A percentile compares a stretch with the other conserved stretches of the same genome.
Evolutionary conservation across 2,888 invertebrate species (phyloP).

Genomic region (Hydroisotoma schaefferi): DNA sequence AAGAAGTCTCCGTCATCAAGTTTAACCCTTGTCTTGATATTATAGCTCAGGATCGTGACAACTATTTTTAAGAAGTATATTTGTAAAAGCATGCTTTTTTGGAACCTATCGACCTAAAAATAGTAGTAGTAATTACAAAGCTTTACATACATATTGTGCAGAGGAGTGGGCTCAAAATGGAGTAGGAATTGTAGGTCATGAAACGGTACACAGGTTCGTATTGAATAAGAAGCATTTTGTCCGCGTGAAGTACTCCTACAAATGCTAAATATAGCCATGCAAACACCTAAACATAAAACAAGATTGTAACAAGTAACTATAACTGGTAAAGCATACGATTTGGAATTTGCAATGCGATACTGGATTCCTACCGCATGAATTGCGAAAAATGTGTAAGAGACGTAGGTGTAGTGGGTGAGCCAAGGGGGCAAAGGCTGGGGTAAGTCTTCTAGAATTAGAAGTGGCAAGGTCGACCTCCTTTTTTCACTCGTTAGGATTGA

Average conservation of each 20-base stretch:
- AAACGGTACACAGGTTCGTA: conserved; percentile 10
- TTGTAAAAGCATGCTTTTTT: background rate
- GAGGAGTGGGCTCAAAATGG: conserved; percentile 15
- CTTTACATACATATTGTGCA: conserved; percentile 7
- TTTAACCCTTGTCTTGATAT: conserved; percentile 2
- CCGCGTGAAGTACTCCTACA: background rate
- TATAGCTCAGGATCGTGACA: conserved; percentile 3
- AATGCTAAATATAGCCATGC: background rate
- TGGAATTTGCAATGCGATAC: background rate
- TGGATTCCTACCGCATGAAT: background rate
- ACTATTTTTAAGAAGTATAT: background rate
- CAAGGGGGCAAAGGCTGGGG: background rate
- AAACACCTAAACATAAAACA: background rate
- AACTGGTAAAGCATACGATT: background rate
- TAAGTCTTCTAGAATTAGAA: background rate
- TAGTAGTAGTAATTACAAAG: too few relatives aligned
- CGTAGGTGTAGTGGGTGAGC: background rate
- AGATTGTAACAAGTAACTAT: background rate
- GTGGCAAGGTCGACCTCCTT: background rate
- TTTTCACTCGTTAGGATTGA: too few relatives aligned
- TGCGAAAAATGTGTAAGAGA: background rate
- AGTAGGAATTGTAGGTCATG: conserved; percentile 22
- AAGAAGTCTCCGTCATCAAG: conserved; percentile 27
- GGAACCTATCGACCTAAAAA: too few relatives aligned
- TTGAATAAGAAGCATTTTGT: conserved; percentile 6